phyloP scores from a whole-genome alignment of 2,113 vertebrate genomes.

The Plotosus lineatus region DNA sequence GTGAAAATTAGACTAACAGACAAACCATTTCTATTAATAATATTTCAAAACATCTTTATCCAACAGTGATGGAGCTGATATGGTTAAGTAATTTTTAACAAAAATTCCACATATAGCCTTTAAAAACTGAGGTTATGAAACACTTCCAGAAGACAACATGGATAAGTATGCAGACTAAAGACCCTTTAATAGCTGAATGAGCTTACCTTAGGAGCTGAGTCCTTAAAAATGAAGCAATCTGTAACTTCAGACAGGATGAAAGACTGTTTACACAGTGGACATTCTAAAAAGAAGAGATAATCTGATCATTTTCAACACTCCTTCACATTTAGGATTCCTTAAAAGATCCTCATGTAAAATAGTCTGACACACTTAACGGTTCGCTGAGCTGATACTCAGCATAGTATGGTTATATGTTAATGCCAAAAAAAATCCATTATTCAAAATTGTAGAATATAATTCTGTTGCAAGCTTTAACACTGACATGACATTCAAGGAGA shows the following conservation, averaged over 20 bases:
- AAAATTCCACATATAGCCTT: background rate
- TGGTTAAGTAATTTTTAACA: background rate
- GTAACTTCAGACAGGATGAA: conserved; percentile 51
- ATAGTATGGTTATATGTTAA: background rate
- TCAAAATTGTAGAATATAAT: background rate
- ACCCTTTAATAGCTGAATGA: background rate
- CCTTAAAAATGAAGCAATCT: conserved; percentile 50
- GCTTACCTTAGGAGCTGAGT: conserved; percentile 48
- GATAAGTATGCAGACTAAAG: background rate
- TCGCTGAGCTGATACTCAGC: background rate
- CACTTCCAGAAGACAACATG: background rate
- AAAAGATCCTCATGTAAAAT: background rate
- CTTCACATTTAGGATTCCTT: background rate
- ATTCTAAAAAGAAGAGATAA: conserved; percentile 41
- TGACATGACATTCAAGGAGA: too few species aligned
- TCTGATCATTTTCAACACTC: background rate
- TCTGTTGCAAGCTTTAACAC: background rate
- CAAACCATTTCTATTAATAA: too few species aligned
- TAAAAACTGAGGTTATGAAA: background rate
- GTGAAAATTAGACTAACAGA: too few species aligned
- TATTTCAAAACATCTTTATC: too few species aligned
- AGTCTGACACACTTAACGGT: background rate
- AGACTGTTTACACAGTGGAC: conserved; percentile 45
- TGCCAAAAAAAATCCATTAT: background rate
- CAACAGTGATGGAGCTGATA: background rate